Evolutionary conservation across 2,888 invertebrate species (phyloP), one percentile per base, ranked within the genome.

Genomic region (Lydus trimaculatus): DNA sequence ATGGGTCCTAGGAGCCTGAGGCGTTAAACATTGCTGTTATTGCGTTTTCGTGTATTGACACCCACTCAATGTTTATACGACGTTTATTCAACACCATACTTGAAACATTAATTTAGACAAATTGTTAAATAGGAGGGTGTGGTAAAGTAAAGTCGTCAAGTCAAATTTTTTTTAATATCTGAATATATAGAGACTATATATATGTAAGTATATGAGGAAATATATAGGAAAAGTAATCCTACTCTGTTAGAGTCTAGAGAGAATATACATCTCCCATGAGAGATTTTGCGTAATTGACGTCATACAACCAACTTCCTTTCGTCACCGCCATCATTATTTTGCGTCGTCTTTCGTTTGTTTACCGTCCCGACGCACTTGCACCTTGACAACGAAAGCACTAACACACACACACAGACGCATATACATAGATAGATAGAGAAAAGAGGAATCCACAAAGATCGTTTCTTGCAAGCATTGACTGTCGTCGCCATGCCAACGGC

Each of bases 1-100:
- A 72, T 58, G 69, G 48, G 67, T 69, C 65, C 64, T 68, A 36
- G 64, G 58, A 71, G 68, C 64, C 72, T 72, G 73, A 70, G 73
- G 73, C 72, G 66, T 72, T 56, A 58, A 65, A 62, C 71, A 74
- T 71, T 67, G 71, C 63, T 69, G 73, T 73, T 78, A 80, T 80
- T 80, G 81, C 79, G 75, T 81, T 81, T 79, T 74, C 79, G 76
- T 80, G 81, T 80, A 80, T 78, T 74, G 75, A 78, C 77, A 77
- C 65, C 66, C 61, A 31, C 65, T 65, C 67, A 64, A 63, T 72
- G 63, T 73, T 71, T 68, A 52, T 66, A 52, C 65, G 63, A 61
- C 58, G 52, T 52, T 56, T 25, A 56, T 56, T 56, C 56, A 28
- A 28, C 28, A 56, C 56, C 56, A 28, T 56, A 56, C 39, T 64